Evolutionary conservation across 2,113 vertebrate genomes (phyloP).

Genomic region (Hyperoodon ampullatus): DNA sequence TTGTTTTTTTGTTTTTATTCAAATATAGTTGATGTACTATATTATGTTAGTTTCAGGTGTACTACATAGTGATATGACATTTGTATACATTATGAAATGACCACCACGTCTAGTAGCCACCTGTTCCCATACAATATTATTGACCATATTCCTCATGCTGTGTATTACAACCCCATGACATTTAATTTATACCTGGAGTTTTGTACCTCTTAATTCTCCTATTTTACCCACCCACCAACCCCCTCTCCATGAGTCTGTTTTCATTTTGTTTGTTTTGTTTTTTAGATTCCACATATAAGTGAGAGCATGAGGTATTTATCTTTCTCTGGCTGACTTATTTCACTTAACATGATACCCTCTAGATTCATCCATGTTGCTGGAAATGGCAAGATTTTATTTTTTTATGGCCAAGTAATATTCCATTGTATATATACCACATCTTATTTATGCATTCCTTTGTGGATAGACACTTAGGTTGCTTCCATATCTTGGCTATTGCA

Average conservation of each 20-base stretch:
- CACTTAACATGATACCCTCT: neutral
- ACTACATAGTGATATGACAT: neutral
- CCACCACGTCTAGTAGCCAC: neutral
- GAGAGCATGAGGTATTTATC: neutral
- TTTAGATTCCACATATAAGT: neutral
- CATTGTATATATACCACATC: no score
- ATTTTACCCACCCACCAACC: neutral
- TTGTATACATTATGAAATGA: neutral
- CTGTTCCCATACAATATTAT: neutral
- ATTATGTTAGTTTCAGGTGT: neutral
- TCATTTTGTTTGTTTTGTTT: neutral
- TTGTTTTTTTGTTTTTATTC: neutral
- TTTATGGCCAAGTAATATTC: neutral
- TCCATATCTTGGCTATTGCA: neutral
- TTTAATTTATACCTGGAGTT: neutral
- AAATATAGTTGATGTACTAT: neutral
- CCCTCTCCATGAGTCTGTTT: neutral
- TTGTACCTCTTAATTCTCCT: neutral
- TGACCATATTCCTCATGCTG: neutral
- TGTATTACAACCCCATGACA: neutral
- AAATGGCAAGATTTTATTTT: neutral
- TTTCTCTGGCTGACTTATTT: neutral
- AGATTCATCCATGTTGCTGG: neutral
- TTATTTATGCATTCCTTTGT: neutral
- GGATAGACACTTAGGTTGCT: neutral